These are phyloP conservation scores for Harpegnathos saltator DNA, from an alignment of 1,140 invertebrate genomes.

Conservation along the genomic window DNA sequence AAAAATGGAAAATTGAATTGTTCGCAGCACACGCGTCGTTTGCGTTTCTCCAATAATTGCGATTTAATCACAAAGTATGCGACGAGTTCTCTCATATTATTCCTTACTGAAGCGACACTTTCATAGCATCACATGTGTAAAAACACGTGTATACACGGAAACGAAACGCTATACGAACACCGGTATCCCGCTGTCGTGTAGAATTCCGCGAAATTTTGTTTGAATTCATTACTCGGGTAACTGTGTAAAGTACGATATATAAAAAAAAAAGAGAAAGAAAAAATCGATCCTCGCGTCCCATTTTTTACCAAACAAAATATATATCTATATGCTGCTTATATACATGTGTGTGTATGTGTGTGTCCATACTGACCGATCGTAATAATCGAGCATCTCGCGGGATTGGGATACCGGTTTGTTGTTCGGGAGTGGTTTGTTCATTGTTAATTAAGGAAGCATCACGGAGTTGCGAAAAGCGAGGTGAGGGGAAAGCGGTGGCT, in stretches of 20 bases:
- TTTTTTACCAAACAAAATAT: slow-evolving; percentile 25
- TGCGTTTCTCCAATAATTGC: slow-evolving; percentile 61
- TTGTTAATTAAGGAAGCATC: slow-evolving; percentile 77
- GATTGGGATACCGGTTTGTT: slow-evolving; percentile 58
- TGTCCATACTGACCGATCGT: slow-evolving; percentile 9
- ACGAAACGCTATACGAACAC: slow-evolving; percentile 36
- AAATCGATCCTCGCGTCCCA: not conserved
- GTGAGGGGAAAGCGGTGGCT: slow-evolving; percentile 75
- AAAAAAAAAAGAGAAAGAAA: not conserved
- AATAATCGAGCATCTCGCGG: slow-evolving; percentile 54
- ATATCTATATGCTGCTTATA: slow-evolving; percentile 19
- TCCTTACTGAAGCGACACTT: slow-evolving; percentile 72
- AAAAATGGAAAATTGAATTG: slow-evolving; percentile 53
- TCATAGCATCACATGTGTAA: slow-evolving; percentile 68
- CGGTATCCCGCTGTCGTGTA: slow-evolving; percentile 52
- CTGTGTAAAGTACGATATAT: slow-evolving; percentile 8
- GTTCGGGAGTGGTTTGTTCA: slow-evolving; percentile 76
- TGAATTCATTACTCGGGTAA: not conserved
- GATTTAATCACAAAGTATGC: slow-evolving; percentile 40
- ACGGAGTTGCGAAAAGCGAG: slow-evolving; percentile 29
- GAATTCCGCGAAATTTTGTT: slow-evolving; percentile 32
- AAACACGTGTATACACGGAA: slow-evolving; percentile 33
- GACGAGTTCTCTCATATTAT: slow-evolving; percentile 59
- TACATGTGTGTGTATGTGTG: slow-evolving; percentile 32
- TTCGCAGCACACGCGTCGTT: slow-evolving; percentile 61